Base-by-base conservation (phyloP, 1,140 invertebrate species). In the Drosophila willistoni region DNA sequence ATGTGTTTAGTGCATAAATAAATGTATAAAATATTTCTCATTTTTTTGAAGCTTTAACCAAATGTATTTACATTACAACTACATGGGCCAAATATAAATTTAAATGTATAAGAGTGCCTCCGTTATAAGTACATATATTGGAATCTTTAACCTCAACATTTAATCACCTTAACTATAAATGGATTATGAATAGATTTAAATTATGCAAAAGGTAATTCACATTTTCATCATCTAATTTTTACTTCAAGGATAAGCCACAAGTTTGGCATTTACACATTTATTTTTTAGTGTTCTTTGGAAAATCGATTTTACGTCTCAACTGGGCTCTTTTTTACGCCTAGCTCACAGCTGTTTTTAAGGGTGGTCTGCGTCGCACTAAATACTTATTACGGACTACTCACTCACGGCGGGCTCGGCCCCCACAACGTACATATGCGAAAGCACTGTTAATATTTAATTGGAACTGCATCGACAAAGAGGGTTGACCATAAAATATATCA, bases 261-360 rank as follows among this genome's bases (percentile, higher is more conserved):
- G 73, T 77, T 76, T 76, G 13, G 34, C 44, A 19, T 22, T 51
- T 51, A 10, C 17, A 17, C 44, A 39, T 10, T 22, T 25, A 25
- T 22, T 22, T 22, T 42, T 76, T 74, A 74, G 56, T 75, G 76
- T 64, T 13, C 12, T 70, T 41, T 41, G 73, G 34, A 77, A 77
- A 77, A 77, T 77, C 73, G 73, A 77, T 77, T 77, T 74, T 64
- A 7, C 22, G 57, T 34, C 33, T 12, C 14, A 7, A 36, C 41
- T 77, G 36, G 10, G 73, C 73, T 77, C 73, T 77, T 73, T 77
- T 77, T 70, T 51, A 51, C 44, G 44, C 44, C 33, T 54, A 67
- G 29, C 66, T 55, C 66, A 77, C 73, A 77, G 73, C 73, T 77
- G 73, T 64, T 76, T 74, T n/a, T 39, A 9, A 54, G 60, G 69